Evolutionary conservation across 2,113 vertebrate species (phyloP), one percentile per base, ranked within the genome.

Genomic region (Phycodurus eques): DNA sequence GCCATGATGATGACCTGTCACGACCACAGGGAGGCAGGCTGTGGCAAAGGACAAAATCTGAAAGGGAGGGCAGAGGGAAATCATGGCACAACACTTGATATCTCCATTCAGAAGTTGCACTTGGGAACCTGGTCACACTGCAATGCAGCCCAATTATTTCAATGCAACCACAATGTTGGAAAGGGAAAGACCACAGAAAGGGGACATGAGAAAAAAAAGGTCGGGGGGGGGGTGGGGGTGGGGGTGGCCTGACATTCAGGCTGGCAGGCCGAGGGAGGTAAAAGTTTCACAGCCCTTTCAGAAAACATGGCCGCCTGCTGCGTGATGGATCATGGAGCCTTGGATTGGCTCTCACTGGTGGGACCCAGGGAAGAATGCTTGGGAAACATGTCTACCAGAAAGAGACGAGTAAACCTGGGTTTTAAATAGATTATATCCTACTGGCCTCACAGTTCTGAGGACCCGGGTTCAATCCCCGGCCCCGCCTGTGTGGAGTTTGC

Each of bases 261-360:
- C 82, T 35, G 67, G 57, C 76, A n/a, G 77, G 71, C 77, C 4
- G 53, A 78, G 71, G 71, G 83, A 87, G 80, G 79, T 89, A 89
- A 90, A 76, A 89, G 88, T 83, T 92, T 88, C 87, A 88, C 54
- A 65, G 82, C 73, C 86, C 77, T 87, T 90, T 87, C 83, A 88
- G 73, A 68, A 79, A 87, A 86, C 79, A 85, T 67, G 81, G 81
- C 76, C 17, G 76, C 89, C 84, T 70, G 87, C 76, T 67, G 87
- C 68, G 84, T 90, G 87, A 92, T 88, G 82, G 83, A 88, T 90
- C 72, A 80, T 5, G 71, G 74, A 81, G 75, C 65, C 87, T 87
- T 73, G 72, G 67, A 77, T 53, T 70, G 77, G 77, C 76, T 59
- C 27, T 80, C 72, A 20, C 72, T 72, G 72, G 72, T 33, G 72